Evolutionary conservation across 2,113 vertebrate genomes (phyloP), one percentile per base, ranked within the genome.

Genomic region (Gasterosteus nipponicus): DNA sequence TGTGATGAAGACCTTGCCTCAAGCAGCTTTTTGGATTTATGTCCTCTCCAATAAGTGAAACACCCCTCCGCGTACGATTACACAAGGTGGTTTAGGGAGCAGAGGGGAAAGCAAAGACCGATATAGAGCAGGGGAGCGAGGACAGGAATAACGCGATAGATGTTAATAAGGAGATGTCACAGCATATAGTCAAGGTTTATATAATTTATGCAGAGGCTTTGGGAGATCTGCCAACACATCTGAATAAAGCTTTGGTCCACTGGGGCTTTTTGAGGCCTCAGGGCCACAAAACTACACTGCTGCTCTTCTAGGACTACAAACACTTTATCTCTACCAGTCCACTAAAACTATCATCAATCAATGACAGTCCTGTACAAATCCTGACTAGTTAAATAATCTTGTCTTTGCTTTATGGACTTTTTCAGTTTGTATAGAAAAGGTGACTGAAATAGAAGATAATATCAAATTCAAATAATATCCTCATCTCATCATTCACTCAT

Each of bases 1-100:
- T 65, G 57, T 82, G 77, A 82, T 90, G 79, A 89, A 85, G 88
- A 92, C 87, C 89, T 93, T 93, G 85, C 90, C 92, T 80, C 41
- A 31, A 87, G 92, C 87, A 15, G 35, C 68, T 71, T 74, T 66
- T 73, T 82, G 81, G 84, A 91, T 86, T 83, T 75, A 77, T 89
- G 80, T 82, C 83, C 62, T 42, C 74, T 69, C 70, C 42, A 44
- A 76, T 83, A 82, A 88, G 58, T 35, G 58, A 80, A 84, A 75
- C 77, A 80, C 38, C 66, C 72, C 76, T 49, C 33, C 33, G 61
- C 53, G 47, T 67, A 67, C 46, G 31, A 65, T 78, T 67, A 54
- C 69, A 79, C 69, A 65, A 70, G 66, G 60, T 22, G 56, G 33
- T 62, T 10, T 47, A 64, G 56, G 49, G 39, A 67, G 38, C 19